Base-by-base conservation (phyloP, 2,888 invertebrate genomes). In the Zeuzera pyrina region DNA sequence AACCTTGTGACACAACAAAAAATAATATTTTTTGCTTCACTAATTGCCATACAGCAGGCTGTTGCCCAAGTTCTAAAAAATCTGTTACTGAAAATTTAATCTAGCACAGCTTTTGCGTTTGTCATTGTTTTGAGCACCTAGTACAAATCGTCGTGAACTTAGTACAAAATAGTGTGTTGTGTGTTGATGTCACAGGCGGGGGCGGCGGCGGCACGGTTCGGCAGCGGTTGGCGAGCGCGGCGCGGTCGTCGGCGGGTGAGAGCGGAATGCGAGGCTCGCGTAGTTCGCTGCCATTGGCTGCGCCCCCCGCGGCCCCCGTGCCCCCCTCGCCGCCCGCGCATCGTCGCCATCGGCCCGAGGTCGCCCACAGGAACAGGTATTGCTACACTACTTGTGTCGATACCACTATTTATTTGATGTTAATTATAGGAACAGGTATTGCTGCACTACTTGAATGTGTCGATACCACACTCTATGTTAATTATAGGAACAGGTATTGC, bases 151-250 rank as follows among this genome's bases (percentile, higher is more conserved):
- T n/a, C n/a, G n/a, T n/a, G n/a, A n/a, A n/a, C n/a, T n/a, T n/a
- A n/a, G n/a, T n/a, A n/a, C n/a, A n/a, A n/a, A n/a, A n/a, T n/a
- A n/a, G n/a, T n/a, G n/a, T n/a, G n/a, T n/a, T n/a, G n/a, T n/a
- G n/a, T n/a, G n/a, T n/a, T n/a, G n/a, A n/a, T n/a, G n/a, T n/a
- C 19, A 19, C 8, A 19, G 52, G 51, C 41, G 34, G 52, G 51
- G 31, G 42, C 39, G 28, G 56, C 43, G 26, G 38, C 16, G 43
- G 53, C 43, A 52, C 47, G 44, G 42, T 68, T 28, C 57, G 76
- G n/a, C 73, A 70, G 56, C 70, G 74, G 40, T 49, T 71, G 47
- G 56, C 65, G 40, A 64, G 67, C 47, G 59, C 55, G 45, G 57
- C 61, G 36, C 25, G 25, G 8, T 25, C 25, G 22, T n/a, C n/a